Evolutionary conservation across 2,113 vertebrate genomes (phyloP).

Genomic region (Rhadina sibilatrix): DNA sequence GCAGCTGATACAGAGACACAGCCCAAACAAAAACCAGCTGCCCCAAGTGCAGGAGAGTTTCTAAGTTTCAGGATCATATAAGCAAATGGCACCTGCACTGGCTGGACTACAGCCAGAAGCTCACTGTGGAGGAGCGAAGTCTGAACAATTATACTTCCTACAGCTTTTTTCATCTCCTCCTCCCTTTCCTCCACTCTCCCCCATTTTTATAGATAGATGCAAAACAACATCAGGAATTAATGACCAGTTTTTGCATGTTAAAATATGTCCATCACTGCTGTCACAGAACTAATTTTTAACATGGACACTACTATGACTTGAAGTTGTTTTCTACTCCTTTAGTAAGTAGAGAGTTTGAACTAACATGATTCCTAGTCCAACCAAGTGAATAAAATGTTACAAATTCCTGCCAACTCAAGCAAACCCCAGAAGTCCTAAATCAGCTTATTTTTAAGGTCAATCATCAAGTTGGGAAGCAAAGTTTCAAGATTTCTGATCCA

Average conservation of each 20-base stretch:
- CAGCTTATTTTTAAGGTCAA: neutral
- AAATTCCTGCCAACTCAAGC: neutral
- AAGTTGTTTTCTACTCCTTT: neutral
- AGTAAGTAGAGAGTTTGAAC: neutral
- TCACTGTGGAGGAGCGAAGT: neutral
- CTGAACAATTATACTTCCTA: neutral
- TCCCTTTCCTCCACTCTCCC: neutral
- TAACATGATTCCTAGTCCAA: neutral
- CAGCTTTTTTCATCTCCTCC: neutral
- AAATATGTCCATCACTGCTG: rapidly evolving
- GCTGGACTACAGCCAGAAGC: neutral
- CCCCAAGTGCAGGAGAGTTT: neutral
- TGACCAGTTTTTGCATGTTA: neutral
- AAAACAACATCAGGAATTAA: neutral
- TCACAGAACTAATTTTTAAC: neutral
- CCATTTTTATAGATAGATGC: neutral
- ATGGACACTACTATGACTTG: neutral
- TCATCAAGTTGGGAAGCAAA: neutral
- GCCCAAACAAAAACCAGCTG: neutral
- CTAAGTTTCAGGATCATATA: neutral
- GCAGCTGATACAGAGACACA: neutral
- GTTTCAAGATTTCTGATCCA: neutral
- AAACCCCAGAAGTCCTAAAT: neutral
- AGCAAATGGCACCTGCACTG: neutral
- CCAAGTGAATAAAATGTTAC: neutral